Percentiles rank a stretch among this genome's conserved stretches.
Conservation (phyloP, 1,140 invertebrate genomes). For the Sycobia sp. region DNA sequence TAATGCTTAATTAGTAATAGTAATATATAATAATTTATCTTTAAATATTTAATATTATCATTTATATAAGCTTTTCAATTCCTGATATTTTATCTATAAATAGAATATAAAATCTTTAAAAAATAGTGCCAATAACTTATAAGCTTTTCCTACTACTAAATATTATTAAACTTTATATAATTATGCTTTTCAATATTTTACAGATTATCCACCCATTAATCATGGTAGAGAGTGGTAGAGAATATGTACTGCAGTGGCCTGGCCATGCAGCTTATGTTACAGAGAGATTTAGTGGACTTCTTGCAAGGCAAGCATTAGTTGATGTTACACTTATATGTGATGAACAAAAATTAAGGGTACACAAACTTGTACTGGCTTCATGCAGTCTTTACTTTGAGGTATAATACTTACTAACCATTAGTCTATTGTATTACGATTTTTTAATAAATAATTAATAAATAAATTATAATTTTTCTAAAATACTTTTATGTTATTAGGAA, state of each 20-base stretch:
- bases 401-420: constrained; percentile 16
- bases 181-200: constrained; percentile 2
- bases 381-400: constrained; percentile 71
- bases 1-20: constrained; percentile 4
- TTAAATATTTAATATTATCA: neutral
- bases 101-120: neutral
- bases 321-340: constrained; percentile 68
- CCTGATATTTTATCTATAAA: neutral
- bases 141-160: too few relatives aligned
- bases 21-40: constrained; percentile 1
- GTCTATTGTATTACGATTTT: too few relatives aligned
- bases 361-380: constrained; percentile 67
- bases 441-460: too few relatives aligned
- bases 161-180: too few relatives aligned
- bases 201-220: constrained; percentile 32
- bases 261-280: constrained; percentile 63
- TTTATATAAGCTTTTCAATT: too few relatives aligned
- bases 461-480: too few relatives aligned
- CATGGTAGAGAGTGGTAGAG: constrained; percentile 53
- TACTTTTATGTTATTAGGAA: constrained; percentile 46
- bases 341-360: constrained; percentile 65
- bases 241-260: constrained; percentile 62
- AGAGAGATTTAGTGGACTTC: constrained; percentile 63
- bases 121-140: too few relatives aligned
- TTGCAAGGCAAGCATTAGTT: constrained; percentile 65